These are phyloP conservation scores for Trypoxylus dichotomus DNA, from an alignment of 1,140 invertebrate species.

Conservation along the genomic window DNA sequence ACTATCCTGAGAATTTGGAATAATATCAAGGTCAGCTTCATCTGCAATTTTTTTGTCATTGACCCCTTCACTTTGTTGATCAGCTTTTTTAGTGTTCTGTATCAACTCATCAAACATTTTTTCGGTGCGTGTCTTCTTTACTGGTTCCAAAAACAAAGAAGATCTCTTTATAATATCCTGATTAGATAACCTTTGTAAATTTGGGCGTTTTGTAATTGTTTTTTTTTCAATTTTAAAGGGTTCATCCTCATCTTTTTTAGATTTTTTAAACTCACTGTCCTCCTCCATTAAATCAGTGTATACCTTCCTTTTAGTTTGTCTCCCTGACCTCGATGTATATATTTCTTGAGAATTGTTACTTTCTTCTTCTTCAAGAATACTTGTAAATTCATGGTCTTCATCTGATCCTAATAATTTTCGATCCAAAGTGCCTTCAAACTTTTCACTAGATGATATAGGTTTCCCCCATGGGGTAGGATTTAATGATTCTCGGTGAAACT, in stretches of 20 bases:
- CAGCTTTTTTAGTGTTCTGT: neutral
- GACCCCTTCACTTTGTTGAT: neutral
- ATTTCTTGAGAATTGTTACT: neutral
- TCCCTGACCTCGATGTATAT: slow-evolving; percentile 19
- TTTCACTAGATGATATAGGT: neutral
- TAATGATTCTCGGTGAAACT: slow-evolving; percentile 22
- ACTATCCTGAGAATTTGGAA: neutral
- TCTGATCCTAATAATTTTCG: neutral
- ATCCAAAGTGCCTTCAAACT: neutral
- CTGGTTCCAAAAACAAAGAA: slow-evolving; percentile 1
- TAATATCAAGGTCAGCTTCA: slow-evolving; percentile 9
- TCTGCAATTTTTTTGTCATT: neutral
- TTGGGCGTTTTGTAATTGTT: neutral
- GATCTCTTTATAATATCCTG: slow-evolving; percentile 29
- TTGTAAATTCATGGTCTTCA: neutral
- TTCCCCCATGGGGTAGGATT: slow-evolving; percentile 15
- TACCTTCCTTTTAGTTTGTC: slow-evolving; percentile 29
- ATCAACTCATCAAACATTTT: slow-evolving; percentile 11
- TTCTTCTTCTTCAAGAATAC: neutral
- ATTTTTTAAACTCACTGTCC: neutral
- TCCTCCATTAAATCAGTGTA: slow-evolving; percentile 19
- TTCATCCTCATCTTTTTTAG: neutral
- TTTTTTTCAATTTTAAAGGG: neutral
- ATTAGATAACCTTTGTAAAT: slow-evolving; percentile 15
- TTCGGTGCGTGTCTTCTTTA: neutral